phyloP scores from a whole-genome alignment of 2,888 invertebrate genomes.

The Sminthurides aquaticus region DNA sequence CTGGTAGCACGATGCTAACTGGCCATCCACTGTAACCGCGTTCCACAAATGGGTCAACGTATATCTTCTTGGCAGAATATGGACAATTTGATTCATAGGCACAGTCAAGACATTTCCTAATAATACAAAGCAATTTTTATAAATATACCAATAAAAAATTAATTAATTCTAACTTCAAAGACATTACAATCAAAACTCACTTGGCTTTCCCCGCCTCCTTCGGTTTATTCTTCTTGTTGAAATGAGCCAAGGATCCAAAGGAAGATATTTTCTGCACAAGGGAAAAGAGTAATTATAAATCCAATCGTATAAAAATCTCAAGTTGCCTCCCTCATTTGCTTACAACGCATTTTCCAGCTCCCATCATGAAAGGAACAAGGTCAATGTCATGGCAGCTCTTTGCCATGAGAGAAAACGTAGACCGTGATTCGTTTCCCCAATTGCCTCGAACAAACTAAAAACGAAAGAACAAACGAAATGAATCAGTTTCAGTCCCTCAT shows the following conservation, averaged over 20 bases:
- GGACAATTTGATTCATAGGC: conserved; percentile 47
- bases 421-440: conserved; percentile 47
- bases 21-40: conserved; percentile 42
- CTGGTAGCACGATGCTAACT: conserved; percentile 42
- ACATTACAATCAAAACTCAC: conserved; percentile 19
- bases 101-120: conserved; percentile 48
- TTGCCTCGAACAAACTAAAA: conserved; percentile 46
- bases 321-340: no score
- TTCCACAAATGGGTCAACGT: conserved; percentile 44
- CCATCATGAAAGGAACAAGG: conserved; percentile 48
- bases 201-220: conserved; percentile 44
- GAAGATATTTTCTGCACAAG: conserved; percentile 37
- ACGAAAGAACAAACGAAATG: background rate
- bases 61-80: conserved; percentile 49
- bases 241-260: conserved; percentile 42
- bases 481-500: no score
- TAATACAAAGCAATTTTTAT: background rate
- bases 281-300: conserved; percentile 5
- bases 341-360: conserved; percentile 37
- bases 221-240: conserved; percentile 47
- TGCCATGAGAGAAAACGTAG: conserved; percentile 47
- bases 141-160: background rate
- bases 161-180: no score
- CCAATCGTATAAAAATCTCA: background rate
- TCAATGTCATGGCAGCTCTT: conserved; percentile 51